phyloP scores from a whole-genome alignment of 2,888 invertebrate species.

The Rhopalosiphum nymphaeae region DNA sequence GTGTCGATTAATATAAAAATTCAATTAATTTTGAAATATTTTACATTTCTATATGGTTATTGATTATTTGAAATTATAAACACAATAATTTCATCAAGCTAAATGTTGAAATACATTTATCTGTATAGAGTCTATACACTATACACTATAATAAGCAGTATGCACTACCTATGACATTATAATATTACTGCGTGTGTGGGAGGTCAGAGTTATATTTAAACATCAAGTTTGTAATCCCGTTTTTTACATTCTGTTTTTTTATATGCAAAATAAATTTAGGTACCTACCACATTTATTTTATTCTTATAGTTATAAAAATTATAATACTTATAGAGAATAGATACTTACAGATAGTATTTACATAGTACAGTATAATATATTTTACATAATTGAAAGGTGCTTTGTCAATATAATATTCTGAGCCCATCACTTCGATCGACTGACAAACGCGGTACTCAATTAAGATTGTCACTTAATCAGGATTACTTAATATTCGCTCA shows the following conservation, averaged over 20 bases:
- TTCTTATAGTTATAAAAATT: background rate
- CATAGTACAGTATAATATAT: background rate
- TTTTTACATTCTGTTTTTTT: background rate
- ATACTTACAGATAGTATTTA: background rate
- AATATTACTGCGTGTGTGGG: background rate
- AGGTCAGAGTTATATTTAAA: constrained; percentile 31
- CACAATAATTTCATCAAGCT: background rate
- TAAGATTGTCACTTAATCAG: background rate
- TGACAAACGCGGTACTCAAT: background rate
- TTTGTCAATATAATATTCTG: background rate
- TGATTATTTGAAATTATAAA: constrained; percentile 18
- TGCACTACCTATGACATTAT: background rate
- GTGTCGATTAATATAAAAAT: constrained; percentile 2
- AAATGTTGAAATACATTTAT: constrained; percentile 13
- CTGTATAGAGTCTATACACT: background rate
- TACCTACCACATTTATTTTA: background rate
- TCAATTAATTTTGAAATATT: constrained; percentile 23
- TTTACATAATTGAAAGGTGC: background rate
- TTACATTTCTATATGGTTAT: background rate
- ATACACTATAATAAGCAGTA: no score
- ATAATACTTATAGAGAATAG: background rate
- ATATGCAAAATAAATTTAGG: background rate
- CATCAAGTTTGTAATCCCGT: background rate
- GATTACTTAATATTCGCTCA: constrained; percentile 14
- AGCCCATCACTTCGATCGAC: background rate